A percentile compares a stretch with the other conserved stretches of the same genome.
Conservation (phyloP, 2,888 invertebrate species). For the Pachydiplax longipennis region DNA sequence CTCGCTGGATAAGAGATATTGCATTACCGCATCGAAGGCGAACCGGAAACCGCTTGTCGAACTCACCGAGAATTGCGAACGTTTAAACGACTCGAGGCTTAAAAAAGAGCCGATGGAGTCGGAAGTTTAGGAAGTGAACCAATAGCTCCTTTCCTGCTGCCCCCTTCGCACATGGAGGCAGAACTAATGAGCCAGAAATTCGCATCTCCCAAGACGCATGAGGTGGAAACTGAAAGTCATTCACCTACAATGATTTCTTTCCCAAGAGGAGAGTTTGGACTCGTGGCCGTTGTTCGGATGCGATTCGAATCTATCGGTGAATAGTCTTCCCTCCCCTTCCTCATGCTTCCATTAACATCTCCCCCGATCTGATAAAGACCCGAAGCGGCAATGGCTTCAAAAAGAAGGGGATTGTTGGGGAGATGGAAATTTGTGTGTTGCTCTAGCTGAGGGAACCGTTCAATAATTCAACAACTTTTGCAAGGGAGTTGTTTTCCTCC, state of each 20-base stretch:
- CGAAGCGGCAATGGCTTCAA: background rate
- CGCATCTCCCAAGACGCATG: background rate
- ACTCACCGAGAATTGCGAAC: background rate
- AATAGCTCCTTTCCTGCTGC: background rate
- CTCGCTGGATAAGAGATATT: background rate
- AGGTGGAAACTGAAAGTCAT: background rate
- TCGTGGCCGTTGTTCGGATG: background rate
- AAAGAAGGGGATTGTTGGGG: background rate
- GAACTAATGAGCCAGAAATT: background rate
- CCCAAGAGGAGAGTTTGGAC: background rate
- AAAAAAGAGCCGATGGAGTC: background rate
- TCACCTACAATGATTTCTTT: background rate
- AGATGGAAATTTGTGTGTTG: background rate
- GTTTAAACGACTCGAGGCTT: background rate
- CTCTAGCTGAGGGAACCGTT: background rate
- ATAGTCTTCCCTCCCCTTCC: background rate
- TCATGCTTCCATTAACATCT: background rate
- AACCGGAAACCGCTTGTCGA: background rate
- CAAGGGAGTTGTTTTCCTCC: background rate
- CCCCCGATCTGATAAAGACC: background rate
- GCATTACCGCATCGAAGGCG: background rate
- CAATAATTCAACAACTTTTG: conserved; percentile 1
- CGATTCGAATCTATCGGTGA: background rate
- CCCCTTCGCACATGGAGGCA: background rate
- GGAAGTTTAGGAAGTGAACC: background rate